These are phyloP conservation scores for Stenodema calcarata DNA, from an alignment of 2,888 invertebrate species.

Conservation along the genomic window DNA sequence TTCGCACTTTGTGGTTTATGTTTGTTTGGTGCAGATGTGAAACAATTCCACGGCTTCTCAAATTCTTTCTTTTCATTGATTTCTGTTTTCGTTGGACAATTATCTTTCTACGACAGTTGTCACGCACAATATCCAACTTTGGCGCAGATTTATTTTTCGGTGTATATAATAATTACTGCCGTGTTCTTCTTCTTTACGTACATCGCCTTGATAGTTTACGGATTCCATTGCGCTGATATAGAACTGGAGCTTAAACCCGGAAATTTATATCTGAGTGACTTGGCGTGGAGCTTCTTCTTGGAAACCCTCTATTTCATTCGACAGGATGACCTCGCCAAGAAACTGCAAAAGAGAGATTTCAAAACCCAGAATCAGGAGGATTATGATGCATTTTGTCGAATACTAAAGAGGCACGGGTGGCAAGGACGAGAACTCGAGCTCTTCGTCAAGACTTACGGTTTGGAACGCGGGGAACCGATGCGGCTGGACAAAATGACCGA, in stretches of 20 bases:
- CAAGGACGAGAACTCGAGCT: neutral
- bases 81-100: neutral
- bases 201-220: constrained; percentile 25
- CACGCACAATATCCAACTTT: neutral
- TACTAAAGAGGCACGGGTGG: constrained; percentile 21
- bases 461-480: neutral
- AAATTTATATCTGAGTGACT: neutral
- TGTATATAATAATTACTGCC: neutral
- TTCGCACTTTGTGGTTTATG: neutral
- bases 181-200: neutral
- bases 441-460: neutral
- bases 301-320: neutral
- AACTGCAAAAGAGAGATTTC: neutral
- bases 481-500: neutral
- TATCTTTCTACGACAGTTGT: neutral
- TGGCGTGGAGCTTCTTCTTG: neutral
- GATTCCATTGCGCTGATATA: neutral
- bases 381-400: neutral
- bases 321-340: neutral
- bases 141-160: neutral
- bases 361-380: neutral
- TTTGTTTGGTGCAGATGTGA: neutral
- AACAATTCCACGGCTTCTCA: neutral
- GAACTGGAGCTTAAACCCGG: neutral
- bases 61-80: neutral